These are phyloP conservation scores for Oxytorus armatus DNA, from an alignment of 2,888 invertebrate species.

Conservation along the genomic window DNA sequence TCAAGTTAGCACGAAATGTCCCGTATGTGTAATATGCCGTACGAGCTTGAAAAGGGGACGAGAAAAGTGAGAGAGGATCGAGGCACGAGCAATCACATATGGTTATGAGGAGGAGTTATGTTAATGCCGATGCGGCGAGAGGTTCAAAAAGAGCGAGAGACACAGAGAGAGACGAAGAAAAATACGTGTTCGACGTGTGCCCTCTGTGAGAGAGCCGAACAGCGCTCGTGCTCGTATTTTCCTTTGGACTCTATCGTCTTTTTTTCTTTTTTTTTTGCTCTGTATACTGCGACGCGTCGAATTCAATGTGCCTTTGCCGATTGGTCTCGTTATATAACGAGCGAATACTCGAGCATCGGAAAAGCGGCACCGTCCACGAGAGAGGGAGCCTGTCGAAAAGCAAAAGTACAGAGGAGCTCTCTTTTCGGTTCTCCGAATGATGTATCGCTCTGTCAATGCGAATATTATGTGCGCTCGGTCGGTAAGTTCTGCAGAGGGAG, in stretches of 20 bases:
- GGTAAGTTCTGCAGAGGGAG: background rate
- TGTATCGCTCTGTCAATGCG: constrained; percentile 13
- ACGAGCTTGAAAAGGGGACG: constrained; percentile 2
- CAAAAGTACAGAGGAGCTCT: constrained; percentile 13
- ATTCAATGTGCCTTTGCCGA: constrained; percentile 65
- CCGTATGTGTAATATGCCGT: background rate
- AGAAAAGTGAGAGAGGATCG: constrained; percentile 25
- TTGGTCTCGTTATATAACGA: constrained; percentile 44
- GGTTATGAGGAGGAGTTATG: constrained; percentile 69
- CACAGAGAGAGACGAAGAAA: constrained; percentile 27
- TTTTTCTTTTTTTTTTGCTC: constrained; percentile 29
- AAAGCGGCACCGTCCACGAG: constrained; percentile 15
- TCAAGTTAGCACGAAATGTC: no score
- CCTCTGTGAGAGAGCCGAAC: constrained; percentile 1
- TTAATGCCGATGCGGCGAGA: constrained; percentile 62
- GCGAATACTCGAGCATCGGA: constrained; percentile 29
- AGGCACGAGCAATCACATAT: constrained; percentile 64
- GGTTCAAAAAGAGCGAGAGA: constrained; percentile 44
- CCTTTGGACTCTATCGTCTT: constrained; percentile 25
- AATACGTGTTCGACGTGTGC: constrained; percentile 42
- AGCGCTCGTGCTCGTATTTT: constrained; percentile 36
- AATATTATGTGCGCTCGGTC: constrained; percentile 16
- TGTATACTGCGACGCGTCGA: constrained; percentile 59
- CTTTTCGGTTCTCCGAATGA: constrained; percentile 34
- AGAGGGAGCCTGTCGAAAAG: constrained; percentile 6